Evolutionary conservation across 2,113 vertebrate genomes (phyloP).

Genomic region (Telmatochromis sp.): DNA sequence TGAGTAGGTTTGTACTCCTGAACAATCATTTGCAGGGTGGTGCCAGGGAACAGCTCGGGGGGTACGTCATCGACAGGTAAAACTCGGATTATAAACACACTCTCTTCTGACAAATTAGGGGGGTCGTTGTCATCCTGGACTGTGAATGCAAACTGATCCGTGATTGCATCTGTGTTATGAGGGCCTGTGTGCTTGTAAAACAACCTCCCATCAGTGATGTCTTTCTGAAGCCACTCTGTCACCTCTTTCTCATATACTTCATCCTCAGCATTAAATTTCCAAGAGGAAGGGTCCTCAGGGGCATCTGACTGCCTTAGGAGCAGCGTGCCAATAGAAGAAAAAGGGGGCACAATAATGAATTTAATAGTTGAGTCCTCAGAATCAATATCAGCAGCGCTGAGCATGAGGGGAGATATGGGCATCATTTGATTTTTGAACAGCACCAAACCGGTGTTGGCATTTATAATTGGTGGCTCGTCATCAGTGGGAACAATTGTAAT

Average conservation of each 20-base stretch:
- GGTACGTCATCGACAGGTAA: constrained; percentile 85
- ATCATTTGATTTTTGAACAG: constrained; percentile 84
- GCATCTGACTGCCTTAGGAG: constrained; percentile 82
- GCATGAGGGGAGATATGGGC: constrained; percentile 73
- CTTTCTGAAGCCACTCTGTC: constrained; percentile 84
- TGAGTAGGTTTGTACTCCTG: constrained; percentile 86
- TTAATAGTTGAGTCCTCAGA: constrained; percentile 84
- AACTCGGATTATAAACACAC: constrained; percentile 76
- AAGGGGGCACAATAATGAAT: constrained; percentile 77
- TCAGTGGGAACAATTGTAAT: constrained; percentile 89
- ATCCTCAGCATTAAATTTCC: constrained; percentile 76
- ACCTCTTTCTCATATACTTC: constrained; percentile 83
- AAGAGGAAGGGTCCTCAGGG: constrained; percentile 77
- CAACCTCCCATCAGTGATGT: constrained; percentile 82
- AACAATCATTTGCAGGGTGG: constrained; percentile 82
- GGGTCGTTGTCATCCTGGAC: constrained; percentile 92
- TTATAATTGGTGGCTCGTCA: constrained; percentile 87
- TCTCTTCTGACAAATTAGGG: constrained; percentile 82
- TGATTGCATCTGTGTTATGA: constrained; percentile 77
- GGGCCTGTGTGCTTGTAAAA: constrained; percentile 85
- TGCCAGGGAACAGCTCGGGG: constrained; percentile 79
- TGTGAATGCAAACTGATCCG: constrained; percentile 83
- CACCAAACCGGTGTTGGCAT: constrained; percentile 85
- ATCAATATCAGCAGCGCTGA: constrained; percentile 90
- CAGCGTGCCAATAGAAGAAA: constrained; percentile 71